A percentile compares a stretch with the other conserved stretches of the same genome.
Conservation (phyloP, 1,140 invertebrate species). For the Papilio xuthus region DNA sequence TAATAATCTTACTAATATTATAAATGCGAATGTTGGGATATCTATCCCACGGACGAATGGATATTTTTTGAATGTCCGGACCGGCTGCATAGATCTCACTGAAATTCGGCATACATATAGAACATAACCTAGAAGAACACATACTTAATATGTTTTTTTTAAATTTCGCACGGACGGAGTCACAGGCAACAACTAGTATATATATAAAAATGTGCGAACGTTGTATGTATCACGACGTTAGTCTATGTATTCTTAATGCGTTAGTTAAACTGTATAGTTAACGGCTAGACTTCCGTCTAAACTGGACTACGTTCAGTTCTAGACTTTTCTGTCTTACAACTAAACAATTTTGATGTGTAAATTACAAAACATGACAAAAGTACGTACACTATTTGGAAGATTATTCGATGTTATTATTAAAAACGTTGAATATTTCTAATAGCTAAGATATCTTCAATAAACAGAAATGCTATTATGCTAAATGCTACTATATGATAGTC, state of each 20-base stretch:
- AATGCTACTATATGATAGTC: too few species aligned
- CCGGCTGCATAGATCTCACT: too few species aligned
- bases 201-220: background rate
- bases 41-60: too few species aligned
- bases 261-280: background rate
- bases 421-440: background rate
- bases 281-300: slow-evolving; percentile 1
- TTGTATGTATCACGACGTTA: background rate
- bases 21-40: too few species aligned
- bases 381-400: background rate
- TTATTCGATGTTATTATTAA: background rate
- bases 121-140: too few species aligned
- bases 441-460: background rate
- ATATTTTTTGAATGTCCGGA: too few species aligned
- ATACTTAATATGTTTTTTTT: too few species aligned
- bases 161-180: too few species aligned
- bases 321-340: background rate
- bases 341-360: background rate
- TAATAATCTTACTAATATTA: too few species aligned
- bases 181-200: too few species aligned
- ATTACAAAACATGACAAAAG: too few species aligned
- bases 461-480: slow-evolving; percentile 1
- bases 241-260: background rate
- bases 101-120: too few species aligned
- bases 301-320: background rate